These are phyloP conservation scores for Drosophila hamatofila DNA, from an alignment of 2,888 invertebrate genomes.

Conservation along the genomic window DNA sequence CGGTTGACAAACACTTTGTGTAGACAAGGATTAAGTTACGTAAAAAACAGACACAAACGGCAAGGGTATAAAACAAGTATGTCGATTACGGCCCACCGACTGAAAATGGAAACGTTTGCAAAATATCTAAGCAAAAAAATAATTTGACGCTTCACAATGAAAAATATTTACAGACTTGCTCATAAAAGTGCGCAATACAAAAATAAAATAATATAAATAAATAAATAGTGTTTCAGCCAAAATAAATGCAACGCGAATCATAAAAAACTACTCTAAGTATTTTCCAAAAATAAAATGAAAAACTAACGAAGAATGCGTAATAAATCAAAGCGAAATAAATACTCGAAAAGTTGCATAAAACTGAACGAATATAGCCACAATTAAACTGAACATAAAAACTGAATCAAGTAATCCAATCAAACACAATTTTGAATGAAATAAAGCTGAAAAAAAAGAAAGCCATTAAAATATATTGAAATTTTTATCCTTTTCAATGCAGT, in stretches of 20 bases:
- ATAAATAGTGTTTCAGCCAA: slow-evolving; percentile 21
- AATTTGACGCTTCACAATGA: neutral
- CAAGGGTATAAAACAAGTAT: slow-evolving; percentile 5
- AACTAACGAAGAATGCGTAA: slow-evolving; percentile 21
- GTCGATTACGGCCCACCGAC: neutral
- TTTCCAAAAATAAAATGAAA: slow-evolving; percentile 15
- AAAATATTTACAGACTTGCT: slow-evolving; percentile 44
- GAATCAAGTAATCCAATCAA: slow-evolving; percentile 6
- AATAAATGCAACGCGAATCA: neutral
- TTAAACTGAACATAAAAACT: neutral
- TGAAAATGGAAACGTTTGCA: neutral
- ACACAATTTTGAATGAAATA: slow-evolving; percentile 2
- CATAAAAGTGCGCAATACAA: slow-evolving; percentile 15
- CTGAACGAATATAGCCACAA: slow-evolving; percentile 9
- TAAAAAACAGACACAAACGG: slow-evolving; percentile 13
- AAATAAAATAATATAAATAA: slow-evolving; percentile 24
- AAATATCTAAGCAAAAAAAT: neutral
- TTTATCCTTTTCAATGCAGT: slow-evolving; percentile 35
- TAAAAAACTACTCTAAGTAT: slow-evolving; percentile 1
- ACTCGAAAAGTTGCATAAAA: slow-evolving; percentile 25
- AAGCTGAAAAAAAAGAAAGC: neutral
- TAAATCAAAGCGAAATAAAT: slow-evolving; percentile 52
- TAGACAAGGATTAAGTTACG: slow-evolving; percentile 22
- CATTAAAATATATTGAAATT: slow-evolving; percentile 13
- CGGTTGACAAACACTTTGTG: slow-evolving; percentile 24